Evolutionary conservation across 1,140 invertebrate species (phyloP).

Genomic region (Eufriesea mexicana): DNA sequence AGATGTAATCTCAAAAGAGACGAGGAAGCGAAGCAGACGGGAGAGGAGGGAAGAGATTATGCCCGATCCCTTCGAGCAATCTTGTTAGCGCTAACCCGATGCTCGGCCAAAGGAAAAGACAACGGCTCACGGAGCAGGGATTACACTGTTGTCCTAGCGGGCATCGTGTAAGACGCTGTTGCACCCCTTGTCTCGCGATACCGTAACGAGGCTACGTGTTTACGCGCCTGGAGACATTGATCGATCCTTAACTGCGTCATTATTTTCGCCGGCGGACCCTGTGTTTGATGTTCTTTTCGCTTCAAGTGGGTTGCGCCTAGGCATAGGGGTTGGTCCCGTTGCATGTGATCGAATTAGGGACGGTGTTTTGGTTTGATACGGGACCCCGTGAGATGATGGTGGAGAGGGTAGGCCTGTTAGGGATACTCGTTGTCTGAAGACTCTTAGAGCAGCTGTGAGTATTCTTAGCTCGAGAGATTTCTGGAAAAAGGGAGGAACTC

Average conservation of each 20-base stretch:
- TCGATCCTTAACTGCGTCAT: slow-evolving; percentile 15
- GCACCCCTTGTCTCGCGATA: slow-evolving; percentile 32
- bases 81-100: slow-evolving; percentile 71
- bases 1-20: slow-evolving; percentile 68
- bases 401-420: neutral
- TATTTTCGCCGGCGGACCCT: neutral
- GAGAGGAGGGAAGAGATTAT: slow-evolving; percentile 61
- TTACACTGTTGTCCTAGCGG: slow-evolving; percentile 51
- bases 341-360: neutral
- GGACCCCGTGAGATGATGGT: neutral
- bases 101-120: slow-evolving; percentile 60
- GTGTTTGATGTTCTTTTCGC: neutral
- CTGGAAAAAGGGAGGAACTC: too few species aligned
- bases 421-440: too few species aligned
- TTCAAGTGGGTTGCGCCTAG: too few species aligned
- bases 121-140: slow-evolving; percentile 40
- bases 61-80: slow-evolving; percentile 70
- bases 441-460: too few species aligned
- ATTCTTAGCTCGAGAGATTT: too few species aligned
- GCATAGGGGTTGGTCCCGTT: neutral
- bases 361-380: neutral
- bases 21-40: slow-evolving; percentile 53
- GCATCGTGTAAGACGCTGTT: slow-evolving; percentile 16
- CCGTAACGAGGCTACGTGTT: slow-evolving; percentile 17
- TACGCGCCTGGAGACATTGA: neutral